Base-by-base conservation (phyloP, 2,888 invertebrate genomes). In the Bombylius discolor region DNA sequence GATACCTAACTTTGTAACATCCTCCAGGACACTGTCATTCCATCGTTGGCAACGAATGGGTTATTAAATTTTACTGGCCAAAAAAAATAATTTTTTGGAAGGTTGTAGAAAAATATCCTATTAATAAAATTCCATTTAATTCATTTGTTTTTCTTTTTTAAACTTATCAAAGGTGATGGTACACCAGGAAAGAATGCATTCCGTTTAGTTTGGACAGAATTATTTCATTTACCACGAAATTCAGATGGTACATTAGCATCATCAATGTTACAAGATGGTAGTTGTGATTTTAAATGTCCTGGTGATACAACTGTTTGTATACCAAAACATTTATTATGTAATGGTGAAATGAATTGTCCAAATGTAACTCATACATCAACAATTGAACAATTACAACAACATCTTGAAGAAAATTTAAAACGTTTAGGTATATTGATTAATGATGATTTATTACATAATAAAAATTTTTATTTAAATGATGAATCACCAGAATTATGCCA, bases 161-260 rank as follows among this genome's bases (percentile, higher is more conserved):
- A 23, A 23, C 1, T 23, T 23, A 23, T 23, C 1, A 42, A 42
- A 42, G 51, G 82, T 1, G 87, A 87, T 47, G 82, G 86, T 0
- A 86, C 87, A 60, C 89, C 91, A 0, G 88, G 90, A 0, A 78
- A 87, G 58, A 89, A 90, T 11, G 85, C 89, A 12, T 92, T 93
- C 68, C 89, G 90, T 68, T 84, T 93, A 44, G 89, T 87, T 13
- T 93, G 92, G 92, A 92, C 91, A 4, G 92, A 92, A 64, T 77
- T 92, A 47, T 89, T 84, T 67, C 91, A 91, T 70, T 75, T 92
- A 63, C 91, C 91, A 0, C 81, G 89, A 62, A 90, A 90, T 71
- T 81, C 84, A 31, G 88, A 89, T 62, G 91, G 90, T 1, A 83
- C 84, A 33, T 70, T 86, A 45, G 87, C 87, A 78, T 87, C 87